Conservation (phyloP, 2,888 invertebrate species). For the Tortricodes alternella region DNA sequence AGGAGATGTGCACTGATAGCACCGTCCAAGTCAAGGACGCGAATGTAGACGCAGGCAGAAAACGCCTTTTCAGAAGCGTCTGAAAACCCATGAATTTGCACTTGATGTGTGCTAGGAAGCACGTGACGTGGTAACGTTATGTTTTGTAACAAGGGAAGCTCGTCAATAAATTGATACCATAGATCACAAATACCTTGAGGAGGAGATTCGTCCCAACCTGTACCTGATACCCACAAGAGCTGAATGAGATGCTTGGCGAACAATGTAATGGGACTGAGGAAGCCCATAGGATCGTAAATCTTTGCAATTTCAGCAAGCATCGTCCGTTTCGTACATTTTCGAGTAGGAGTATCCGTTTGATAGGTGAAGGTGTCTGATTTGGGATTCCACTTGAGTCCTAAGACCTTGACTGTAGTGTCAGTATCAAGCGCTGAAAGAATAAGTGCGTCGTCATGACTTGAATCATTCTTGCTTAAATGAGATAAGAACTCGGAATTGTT, state of each 20-base stretch:
- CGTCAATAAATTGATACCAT: not conserved
- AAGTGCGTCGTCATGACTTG: not conserved
- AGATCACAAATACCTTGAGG: not conserved
- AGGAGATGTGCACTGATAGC: not conserved
- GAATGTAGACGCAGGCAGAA: not conserved
- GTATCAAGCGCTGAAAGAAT: not conserved
- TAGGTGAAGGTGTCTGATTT: not conserved
- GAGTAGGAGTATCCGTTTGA: not conserved
- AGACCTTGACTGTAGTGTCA: not conserved
- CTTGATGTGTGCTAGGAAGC: not conserved
- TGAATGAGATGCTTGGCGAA: not conserved
- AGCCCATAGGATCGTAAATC: not conserved
- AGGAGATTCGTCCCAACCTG: not conserved
- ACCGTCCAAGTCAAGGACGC: not conserved
- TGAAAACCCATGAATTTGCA: not conserved
- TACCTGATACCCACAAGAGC: not conserved
- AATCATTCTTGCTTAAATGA: not conserved
- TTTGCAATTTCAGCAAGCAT: not conserved
- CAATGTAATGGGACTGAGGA: not conserved
- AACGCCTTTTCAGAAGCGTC: not conserved
- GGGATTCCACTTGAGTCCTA: constrained; percentile 3
- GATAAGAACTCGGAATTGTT: not conserved
- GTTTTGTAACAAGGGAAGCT: not conserved
- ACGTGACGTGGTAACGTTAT: not conserved
- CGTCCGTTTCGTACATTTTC: not conserved